Evolutionary conservation across 2,797 vertebrate species (phyloP), one percentile per base, ranked within the genome.

Genomic region (Chaetophractus vellerosus): DNA sequence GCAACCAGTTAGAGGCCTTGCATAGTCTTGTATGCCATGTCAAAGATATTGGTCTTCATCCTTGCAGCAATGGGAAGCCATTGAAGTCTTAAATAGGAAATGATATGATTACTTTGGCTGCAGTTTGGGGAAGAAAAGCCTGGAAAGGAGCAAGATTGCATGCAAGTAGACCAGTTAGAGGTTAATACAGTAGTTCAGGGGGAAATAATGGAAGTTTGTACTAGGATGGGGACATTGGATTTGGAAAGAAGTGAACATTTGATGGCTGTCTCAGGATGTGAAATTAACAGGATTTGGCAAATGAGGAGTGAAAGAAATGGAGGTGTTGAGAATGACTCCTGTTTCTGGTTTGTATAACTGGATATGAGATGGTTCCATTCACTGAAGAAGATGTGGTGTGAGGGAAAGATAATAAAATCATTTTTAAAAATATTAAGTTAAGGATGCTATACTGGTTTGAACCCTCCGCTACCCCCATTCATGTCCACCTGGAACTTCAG

Each of bases 351-450:
- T 90, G 55, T 2, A 9, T 82, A 86, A 66, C 48, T 82, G 45
- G 19, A 31, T 86, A 50, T 31, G 69, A 81, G 36, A n/a, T 81
- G 68, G 28, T 52, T 15, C 8, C 61, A 45, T 78, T 82, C 38
- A 61, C n/a, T 82, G 61, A 68, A 86, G 86, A 95, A 93, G 69
- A 82, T 31, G 26, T 71, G 57, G 26, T 83, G 78, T 88, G 71
- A 83, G 48, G 64, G 31, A 52, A 93, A 59, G 48, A 38, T 63
- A 24, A 48, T 72, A 83, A 78, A 71, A 88, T 88, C 66, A 31
- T 16, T 94, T 66, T 86, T 87, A 72, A 90, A 76, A 80, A n/a
- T 64, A 59, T 50, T 88, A 88, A 59, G 21, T 80, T 93, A 74
- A 74, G 23, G 16, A 26, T 88, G 10, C 28, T 55, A 1, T 55